Evolutionary conservation across 1,140 invertebrate genomes (phyloP), one percentile per base, ranked within the genome.

Genomic region (Drosophila fuyamai): DNA sequence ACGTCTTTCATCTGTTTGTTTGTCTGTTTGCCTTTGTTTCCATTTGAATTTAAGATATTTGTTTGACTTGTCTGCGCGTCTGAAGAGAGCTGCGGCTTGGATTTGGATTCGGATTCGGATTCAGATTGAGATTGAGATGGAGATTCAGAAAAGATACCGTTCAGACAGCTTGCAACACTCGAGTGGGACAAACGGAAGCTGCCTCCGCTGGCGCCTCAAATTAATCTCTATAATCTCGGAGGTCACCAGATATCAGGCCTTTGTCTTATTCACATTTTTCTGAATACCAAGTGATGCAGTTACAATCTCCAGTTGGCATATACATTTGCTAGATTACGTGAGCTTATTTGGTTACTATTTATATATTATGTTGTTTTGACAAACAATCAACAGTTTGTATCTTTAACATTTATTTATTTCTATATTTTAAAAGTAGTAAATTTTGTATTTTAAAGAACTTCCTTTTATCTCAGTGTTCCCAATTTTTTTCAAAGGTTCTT

Each of bases 1-100:
- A 36, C 41, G n/a, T 72, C 38, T 27, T 29, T 16, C 32, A 13
- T 60, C 50, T 41, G 27, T 72, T 13, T 74, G 51, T 59, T 44
- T 57, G 50, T 14, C 32, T 76, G 68, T 79, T 83, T 84, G 72
- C 76, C 60, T 83, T 80, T 80, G 77, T 73, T 84, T 83, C 76
- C 76, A 83, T 83, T 83, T 83, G 81, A 72, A 63, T 80, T 84
- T 72, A 40, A 76, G 81, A 83, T 80, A 83, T 83, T 83, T 83
- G 74, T 74, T 81, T 82, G 54, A 56, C 74, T 72, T 71, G 59
- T 62, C 63, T 71, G 67, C 36, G 13, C 23, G 48, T 55, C 41
- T 29, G 14, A 6, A 53, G 35, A 35, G 43, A 18, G 18, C 13
- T 51, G 48, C 12, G 13, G 27, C 27, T 27, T 29, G 16, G 44